Percentiles rank a stretch among this genome's conserved stretches.
Evolutionary conservation across 2,113 vertebrate genomes (phyloP).

Genomic region (Muntiacus reevesi): DNA sequence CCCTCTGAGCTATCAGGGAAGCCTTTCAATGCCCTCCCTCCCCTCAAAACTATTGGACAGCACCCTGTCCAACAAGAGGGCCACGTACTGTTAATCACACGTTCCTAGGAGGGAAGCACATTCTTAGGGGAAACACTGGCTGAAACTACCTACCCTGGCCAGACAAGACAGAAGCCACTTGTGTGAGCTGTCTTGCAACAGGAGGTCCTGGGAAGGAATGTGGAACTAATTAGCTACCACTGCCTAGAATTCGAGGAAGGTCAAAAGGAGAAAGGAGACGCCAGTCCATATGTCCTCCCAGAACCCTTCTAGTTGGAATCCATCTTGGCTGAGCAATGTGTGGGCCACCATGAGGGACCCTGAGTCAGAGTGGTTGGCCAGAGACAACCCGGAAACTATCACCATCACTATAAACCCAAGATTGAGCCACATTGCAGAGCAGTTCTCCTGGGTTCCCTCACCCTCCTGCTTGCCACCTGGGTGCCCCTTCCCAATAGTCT

Average conservation of each 20-base stretch:
- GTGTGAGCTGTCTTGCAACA: neutral
- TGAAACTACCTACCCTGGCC: neutral
- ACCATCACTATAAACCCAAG: neutral
- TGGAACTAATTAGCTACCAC: neutral
- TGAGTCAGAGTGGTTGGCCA: neutral
- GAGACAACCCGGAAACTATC: neutral
- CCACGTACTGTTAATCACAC: fast-evolving
- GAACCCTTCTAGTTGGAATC: neutral
- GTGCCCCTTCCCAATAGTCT: neutral
- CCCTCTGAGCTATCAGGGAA: neutral
- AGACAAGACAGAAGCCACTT: neutral
- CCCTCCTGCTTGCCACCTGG: neutral
- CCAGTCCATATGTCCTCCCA: neutral
- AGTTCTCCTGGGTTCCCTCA: neutral
- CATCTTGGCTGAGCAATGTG: neutral
- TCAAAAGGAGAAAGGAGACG: neutral
- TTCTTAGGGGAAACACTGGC: neutral
- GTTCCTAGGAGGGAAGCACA: neutral
- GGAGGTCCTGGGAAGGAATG: neutral
- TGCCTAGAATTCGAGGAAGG: neutral
- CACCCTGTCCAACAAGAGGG: too few species aligned
- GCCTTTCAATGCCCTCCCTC: neutral
- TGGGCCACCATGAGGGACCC: neutral
- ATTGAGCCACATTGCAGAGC: neutral
- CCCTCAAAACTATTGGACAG: neutral